Conservation (phyloP, 2,797 vertebrate genomes). For the Jordanella pulchra region DNA sequence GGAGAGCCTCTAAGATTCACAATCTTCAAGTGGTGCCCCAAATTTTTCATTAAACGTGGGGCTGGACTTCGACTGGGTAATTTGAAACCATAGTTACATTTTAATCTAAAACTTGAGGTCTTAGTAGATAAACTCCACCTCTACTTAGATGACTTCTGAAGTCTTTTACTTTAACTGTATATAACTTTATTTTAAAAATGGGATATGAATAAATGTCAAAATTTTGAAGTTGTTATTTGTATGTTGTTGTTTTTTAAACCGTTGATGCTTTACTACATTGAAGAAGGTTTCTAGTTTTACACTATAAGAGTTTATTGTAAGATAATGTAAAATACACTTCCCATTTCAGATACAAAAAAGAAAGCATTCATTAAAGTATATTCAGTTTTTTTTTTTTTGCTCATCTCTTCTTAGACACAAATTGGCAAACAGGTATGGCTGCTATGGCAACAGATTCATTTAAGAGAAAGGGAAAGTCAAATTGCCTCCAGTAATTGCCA, state of each 20-base stretch:
- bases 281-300: no score
- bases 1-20: no score
- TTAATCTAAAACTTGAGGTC: not conserved
- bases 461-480: slow-evolving; percentile 1
- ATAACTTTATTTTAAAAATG: not conserved
- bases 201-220: not conserved
- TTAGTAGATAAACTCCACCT: not conserved
- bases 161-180: not conserved
- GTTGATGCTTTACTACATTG: no score
- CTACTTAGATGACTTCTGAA: not conserved
- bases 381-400: slow-evolving; percentile 38
- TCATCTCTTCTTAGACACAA: slow-evolving; percentile 49
- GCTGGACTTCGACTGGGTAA: no score
- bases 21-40: no score
- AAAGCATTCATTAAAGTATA: not conserved
- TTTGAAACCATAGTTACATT: not conserved
- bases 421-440: slow-evolving; percentile 40
- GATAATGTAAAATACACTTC: not conserved
- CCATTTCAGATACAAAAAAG: not conserved
- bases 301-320: not conserved
- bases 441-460: slow-evolving; percentile 55
- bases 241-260: not conserved
- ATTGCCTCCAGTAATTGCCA: not conserved
- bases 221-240: not conserved
- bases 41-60: no score